Evolutionary conservation across 2,113 vertebrate genomes (phyloP).

Genomic region (human (Homo sapiens)): GRCh38 chr17:61075001-61075500

Average conservation of each 20-base stretch:
- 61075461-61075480: too few species aligned
- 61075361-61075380: too few species aligned
- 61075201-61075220: not conserved
- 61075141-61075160: conserved; percentile 28
- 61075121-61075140: not conserved
- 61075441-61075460: too few species aligned
- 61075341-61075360: too few species aligned
- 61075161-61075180: not conserved
- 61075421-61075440: too few species aligned
- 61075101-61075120: not conserved
- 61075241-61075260: not conserved
- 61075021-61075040: conserved; percentile 78
- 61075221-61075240: not conserved
- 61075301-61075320: not conserved
- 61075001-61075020: conserved; percentile 99
- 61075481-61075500: too few species aligned
- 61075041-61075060: not conserved
- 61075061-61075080: not conserved
- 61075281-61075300: not conserved
- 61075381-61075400: too few species aligned
- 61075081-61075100: conserved; percentile 43
- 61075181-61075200: not conserved
- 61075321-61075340: not conserved
- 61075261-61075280: not conserved
- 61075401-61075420: too few species aligned